Conservation (phyloP, 2,888 invertebrate genomes). For the Machimus atricapillus region DNA sequence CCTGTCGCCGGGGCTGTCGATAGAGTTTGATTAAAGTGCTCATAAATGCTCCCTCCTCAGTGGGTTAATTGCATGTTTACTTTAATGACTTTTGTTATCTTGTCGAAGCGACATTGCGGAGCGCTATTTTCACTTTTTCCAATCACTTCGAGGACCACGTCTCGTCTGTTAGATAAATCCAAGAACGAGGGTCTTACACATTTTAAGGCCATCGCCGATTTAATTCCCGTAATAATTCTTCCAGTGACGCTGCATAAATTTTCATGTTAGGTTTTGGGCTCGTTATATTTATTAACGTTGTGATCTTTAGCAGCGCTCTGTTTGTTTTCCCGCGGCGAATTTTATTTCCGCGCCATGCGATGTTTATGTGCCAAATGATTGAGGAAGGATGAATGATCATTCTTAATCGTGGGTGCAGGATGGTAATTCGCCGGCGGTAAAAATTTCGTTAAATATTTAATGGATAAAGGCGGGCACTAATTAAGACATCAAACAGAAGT, state of each 20-base stretch:
- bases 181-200: background rate
- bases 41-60: background rate
- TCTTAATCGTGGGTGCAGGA: conserved; percentile 11
- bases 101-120: background rate
- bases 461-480: background rate
- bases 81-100: conserved; percentile 37
- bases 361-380: background rate
- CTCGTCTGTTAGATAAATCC: background rate
- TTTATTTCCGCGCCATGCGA: background rate
- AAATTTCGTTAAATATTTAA: background rate
- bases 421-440: background rate
- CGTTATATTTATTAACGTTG: conserved; percentile 24
- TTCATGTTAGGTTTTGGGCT: conserved; percentile 34
- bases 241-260: conserved; percentile 14
- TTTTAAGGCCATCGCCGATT: background rate
- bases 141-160: background rate
- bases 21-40: background rate
- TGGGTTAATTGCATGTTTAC: conserved; percentile 21
- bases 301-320: conserved; percentile 6
- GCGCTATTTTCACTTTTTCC: conserved; percentile 15
- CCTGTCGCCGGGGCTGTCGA: background rate
- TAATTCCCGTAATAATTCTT: conserved; percentile 16
- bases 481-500: conserved; percentile 27
- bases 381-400: background rate
- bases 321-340: background rate